A percentile compares a stretch with the other conserved stretches of the same genome.
Evolutionary conservation across 2,113 vertebrate species (phyloP).

Genomic region (Narcine bancroftii): DNA sequence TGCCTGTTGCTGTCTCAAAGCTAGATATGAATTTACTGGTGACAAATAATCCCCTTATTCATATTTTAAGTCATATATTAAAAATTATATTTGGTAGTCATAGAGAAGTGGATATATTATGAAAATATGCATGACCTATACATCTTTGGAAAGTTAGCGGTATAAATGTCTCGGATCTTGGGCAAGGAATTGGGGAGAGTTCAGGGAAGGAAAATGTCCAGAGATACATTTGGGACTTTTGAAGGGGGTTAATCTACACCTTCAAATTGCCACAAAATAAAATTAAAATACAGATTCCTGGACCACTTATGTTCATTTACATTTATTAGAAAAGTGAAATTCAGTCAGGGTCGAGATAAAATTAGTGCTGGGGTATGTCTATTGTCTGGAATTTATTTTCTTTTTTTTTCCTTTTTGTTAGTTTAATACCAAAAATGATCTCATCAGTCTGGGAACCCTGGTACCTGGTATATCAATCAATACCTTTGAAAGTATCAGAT

Average conservation of each 20-base stretch:
- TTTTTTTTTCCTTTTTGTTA: constrained; percentile 22
- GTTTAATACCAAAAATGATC: constrained; percentile 20
- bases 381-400: background rate
- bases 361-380: background rate
- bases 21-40: constrained; percentile 38
- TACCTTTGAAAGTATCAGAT: background rate
- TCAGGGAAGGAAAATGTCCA: background rate
- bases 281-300: background rate
- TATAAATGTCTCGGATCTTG: too few species aligned
- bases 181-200: background rate
- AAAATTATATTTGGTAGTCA: background rate
- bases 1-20: constrained; percentile 13
- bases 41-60: background rate
- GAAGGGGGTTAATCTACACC: background rate
- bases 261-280: background rate
- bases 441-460: constrained; percentile 36
- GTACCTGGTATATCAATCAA: constrained; percentile 14
- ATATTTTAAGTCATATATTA: constrained; percentile 27
- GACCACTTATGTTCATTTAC: background rate
- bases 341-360: background rate
- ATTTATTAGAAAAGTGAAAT: background rate
- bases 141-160: background rate
- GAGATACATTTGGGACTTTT: background rate
- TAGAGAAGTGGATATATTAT: background rate
- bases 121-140: background rate